These are phyloP conservation scores for Helleia helle DNA, from an alignment of 2,888 invertebrate genomes.

Conservation along the genomic window DNA sequence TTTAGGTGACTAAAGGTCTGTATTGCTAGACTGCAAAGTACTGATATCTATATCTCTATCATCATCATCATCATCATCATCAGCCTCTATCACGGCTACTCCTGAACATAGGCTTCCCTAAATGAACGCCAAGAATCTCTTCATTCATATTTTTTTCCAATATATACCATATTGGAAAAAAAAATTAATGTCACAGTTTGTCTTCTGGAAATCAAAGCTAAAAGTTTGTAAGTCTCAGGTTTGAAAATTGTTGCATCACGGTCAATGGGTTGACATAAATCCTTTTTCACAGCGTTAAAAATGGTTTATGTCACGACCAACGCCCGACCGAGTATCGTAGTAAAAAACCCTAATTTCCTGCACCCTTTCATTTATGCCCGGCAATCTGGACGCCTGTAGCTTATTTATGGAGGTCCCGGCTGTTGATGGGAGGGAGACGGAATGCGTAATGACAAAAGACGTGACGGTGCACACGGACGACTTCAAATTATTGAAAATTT, in stretches of 20 bases:
- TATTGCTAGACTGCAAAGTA: no score
- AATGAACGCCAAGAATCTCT: no score
- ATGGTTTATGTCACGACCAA: conserved; percentile 56
- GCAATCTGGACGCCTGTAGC: conserved; percentile 65
- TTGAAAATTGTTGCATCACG: conserved; percentile 11
- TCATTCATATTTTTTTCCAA: no score
- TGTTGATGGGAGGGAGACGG: conserved; percentile 62
- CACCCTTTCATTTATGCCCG: conserved; percentile 71
- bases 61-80: no score
- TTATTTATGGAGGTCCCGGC: conserved; percentile 65
- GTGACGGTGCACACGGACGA: conserved; percentile 36
- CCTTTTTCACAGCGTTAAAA: conserved; percentile 59
- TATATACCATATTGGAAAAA: no score
- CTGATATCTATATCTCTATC: no score
- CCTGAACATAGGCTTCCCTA: no score
- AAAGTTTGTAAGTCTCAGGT: no score
- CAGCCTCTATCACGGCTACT: no score
- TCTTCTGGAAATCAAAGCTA: background rate
- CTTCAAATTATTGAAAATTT: conserved; percentile 13
- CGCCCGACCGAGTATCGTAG: conserved; percentile 50
- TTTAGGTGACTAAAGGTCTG: no score
- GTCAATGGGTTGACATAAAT: conserved; percentile 31
- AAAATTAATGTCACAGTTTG: no score
- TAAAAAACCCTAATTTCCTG: conserved; percentile 73
- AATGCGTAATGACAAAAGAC: conserved; percentile 69